Evolutionary conservation across 2,888 invertebrate species (phyloP), one percentile per base, ranked within the genome.

Genomic region (Eristalinus sepulchralis): DNA sequence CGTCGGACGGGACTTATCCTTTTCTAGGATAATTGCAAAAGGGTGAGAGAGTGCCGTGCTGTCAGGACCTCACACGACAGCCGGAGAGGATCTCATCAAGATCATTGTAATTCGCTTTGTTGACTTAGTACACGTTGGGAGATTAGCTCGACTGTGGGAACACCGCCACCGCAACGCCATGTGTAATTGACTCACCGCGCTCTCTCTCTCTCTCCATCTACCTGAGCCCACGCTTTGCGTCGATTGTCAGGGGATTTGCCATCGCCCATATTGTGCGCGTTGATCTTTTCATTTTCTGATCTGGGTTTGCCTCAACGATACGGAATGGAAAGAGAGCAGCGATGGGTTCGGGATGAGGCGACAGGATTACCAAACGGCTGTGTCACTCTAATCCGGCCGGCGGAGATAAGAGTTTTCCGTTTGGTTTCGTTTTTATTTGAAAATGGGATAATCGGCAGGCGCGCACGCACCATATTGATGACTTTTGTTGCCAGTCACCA

Each of bases 101-200:
- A 87, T 83, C 86, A 83, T 71, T 63, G 70, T 80, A 79, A 83
- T 87, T 79, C 83, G 83, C 76, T 87, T 79, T 87, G 79, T 83
- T 83, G 80, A 80, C 80, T 81, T 55, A 62, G 34, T 73, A 60
- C 67, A 20, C 47, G 22, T 36, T 57, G 53, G 24, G 47, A 39
- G 72, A 71, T 78, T 83, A 62, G 11, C 27, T 17, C 47, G 17
- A 17, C 47, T n/a, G 39, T 4, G 11, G 2, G 36, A 36, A 36
- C 36, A 36, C 36, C 4, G 27, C 24, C 31, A 64, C 6, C 64
- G 71, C 76, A 73, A 82, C 78, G 47, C 66, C 73, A 72, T 83
- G 66, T 31, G 83, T 64, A 72, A 83, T 66, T 72, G 77, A 62
- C 66, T 73, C 31, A 36, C 53, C 33, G 73, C 27, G 27, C 27